phyloP scores from a whole-genome alignment of 2,888 invertebrate species.

The Chymomyza procnemis region DNA sequence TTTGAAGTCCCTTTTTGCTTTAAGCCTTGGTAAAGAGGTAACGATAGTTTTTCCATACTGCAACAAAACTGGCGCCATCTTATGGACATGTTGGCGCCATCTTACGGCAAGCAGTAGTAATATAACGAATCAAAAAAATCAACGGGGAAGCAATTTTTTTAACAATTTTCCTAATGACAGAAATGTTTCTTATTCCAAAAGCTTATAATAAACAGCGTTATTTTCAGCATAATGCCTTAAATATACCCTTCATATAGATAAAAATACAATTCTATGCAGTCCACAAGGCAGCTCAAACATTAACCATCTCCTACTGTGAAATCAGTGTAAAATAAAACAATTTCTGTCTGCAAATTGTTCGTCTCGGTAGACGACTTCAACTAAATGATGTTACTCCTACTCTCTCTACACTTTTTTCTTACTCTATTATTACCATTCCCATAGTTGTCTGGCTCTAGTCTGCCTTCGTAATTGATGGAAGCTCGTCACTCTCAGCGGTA shows the following conservation, averaged over 20 bases:
- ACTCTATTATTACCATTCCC: neutral
- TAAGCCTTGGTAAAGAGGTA: too few species aligned
- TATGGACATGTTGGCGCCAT: too few species aligned
- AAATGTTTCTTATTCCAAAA: too few species aligned
- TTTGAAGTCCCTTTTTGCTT: too few species aligned
- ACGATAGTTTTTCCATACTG: too few species aligned
- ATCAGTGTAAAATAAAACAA: slow-evolving; percentile 8
- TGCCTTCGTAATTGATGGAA: neutral
- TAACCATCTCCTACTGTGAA: slow-evolving; percentile 9
- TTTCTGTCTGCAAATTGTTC: slow-evolving; percentile 1
- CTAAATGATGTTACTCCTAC: neutral
- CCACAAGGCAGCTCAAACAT: neutral
- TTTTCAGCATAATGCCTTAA: neutral
- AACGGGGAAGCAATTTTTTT: too few species aligned
- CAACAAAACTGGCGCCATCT: too few species aligned
- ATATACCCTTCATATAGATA: neutral
- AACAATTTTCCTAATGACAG: too few species aligned
- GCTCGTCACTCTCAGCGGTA: neutral
- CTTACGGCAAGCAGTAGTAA: too few species aligned
- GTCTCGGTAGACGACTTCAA: neutral
- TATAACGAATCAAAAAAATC: too few species aligned
- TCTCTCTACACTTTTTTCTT: neutral
- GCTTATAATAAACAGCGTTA: too few species aligned
- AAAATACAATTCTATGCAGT: neutral
- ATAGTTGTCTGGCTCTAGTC: neutral